Evolutionary conservation across 2,113 vertebrate genomes (phyloP).

Genomic region (Cyanoramphus novaezelandiae): DNA sequence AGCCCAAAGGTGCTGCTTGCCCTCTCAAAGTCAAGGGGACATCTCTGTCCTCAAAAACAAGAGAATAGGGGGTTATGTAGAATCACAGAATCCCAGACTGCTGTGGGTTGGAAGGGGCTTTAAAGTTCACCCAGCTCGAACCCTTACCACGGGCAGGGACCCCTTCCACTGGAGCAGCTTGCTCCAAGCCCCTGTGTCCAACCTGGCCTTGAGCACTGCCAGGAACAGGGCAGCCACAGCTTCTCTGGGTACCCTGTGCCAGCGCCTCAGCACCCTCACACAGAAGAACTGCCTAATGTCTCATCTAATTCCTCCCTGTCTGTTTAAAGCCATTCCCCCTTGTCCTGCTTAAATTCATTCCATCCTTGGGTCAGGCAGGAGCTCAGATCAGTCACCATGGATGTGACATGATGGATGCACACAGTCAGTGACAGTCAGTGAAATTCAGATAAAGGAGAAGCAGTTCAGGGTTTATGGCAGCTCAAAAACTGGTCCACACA

Average conservation of each 20-base stretch:
- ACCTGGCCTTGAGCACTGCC: no score
- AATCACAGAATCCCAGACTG: background rate
- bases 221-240: background rate
- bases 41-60: background rate
- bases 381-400: background rate
- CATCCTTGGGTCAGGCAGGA: background rate
- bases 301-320: background rate
- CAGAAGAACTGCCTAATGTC: background rate
- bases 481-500: background rate
- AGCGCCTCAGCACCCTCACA: background rate
- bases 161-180: background rate
- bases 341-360: background rate
- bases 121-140: background rate
- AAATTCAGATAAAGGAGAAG: background rate
- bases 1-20: background rate
- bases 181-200: background rate
- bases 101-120: background rate
- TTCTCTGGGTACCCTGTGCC: background rate
- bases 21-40: background rate
- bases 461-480: background rate
- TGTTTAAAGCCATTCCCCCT: background rate
- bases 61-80: background rate
- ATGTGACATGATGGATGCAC: background rate
- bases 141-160: no score
- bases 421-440: background rate